phyloP scores from a whole-genome alignment of 2,888 invertebrate species.

The Drosophila meridiana region DNA sequence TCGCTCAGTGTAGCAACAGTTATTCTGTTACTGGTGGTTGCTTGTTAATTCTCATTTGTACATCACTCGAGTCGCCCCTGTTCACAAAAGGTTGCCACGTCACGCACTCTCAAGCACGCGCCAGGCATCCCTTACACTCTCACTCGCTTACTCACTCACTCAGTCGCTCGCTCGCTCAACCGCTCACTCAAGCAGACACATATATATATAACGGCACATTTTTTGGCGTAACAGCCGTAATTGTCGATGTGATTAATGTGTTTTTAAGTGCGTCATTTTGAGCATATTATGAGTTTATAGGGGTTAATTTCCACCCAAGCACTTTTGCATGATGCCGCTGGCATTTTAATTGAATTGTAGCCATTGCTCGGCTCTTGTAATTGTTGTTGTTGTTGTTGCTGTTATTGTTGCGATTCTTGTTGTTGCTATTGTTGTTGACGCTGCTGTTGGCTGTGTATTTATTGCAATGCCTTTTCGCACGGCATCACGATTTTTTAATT shows the following conservation, averaged over 20 bases:
- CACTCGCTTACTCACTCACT: neutral
- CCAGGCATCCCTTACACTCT: conserved; percentile 40
- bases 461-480: conserved; percentile 60
- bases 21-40: conserved; percentile 49
- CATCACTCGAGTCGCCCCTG: conserved; percentile 47
- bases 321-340: conserved; percentile 72
- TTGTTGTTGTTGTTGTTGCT: conserved; percentile 22
- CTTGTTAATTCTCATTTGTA: conserved; percentile 53
- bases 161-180: neutral
- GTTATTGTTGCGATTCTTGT: conserved; percentile 21
- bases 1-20: conserved; percentile 34
- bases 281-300: conserved; percentile 80
- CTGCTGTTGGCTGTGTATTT: conserved; percentile 53
- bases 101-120: conserved; percentile 71
- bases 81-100: conserved; percentile 58
- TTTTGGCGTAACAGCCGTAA: conserved; percentile 65
- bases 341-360: conserved; percentile 81
- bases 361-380: conserved; percentile 54
- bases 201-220: conserved; percentile 25
- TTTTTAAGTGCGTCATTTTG: conserved; percentile 81
- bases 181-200: neutral
- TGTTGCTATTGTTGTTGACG: conserved; percentile 22
- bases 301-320: conserved; percentile 77
- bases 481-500: conserved; percentile 69
- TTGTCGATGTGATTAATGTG: conserved; percentile 81